Conservation (phyloP, 2,113 vertebrate genomes). For the Ahaetulla prasina region DNA sequence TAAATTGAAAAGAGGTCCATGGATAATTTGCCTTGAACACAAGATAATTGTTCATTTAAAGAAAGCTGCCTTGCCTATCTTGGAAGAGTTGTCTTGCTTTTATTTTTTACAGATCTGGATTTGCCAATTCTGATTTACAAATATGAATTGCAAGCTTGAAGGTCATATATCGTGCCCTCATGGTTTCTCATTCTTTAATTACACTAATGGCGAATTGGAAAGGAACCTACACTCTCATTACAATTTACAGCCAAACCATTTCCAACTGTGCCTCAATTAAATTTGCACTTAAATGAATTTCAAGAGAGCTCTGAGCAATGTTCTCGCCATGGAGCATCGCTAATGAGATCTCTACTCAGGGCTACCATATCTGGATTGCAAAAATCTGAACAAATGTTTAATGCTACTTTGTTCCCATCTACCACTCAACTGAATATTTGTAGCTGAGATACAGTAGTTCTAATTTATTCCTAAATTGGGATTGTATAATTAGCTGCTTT, state of each 20-base stretch:
- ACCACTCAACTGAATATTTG: neutral
- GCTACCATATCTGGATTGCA: neutral
- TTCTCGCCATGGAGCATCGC: neutral
- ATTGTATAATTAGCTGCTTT: neutral
- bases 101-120: neutral
- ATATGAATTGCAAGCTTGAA: conserved; percentile 4
- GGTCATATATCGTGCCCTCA: neutral
- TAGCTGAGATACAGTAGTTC: neutral
- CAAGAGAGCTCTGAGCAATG: neutral
- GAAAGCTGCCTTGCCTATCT: neutral
- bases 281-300: conserved; percentile 15
- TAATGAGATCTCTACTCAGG: neutral
- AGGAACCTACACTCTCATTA: neutral
- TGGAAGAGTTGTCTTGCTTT: neutral
- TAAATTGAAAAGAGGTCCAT: neutral
- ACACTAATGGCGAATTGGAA: conserved; percentile 19
- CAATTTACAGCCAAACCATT: neutral
- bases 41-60: neutral
- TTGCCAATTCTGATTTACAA: neutral
- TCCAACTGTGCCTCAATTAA: neutral
- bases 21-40: neutral
- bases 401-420: neutral
- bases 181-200: conserved; percentile 19
- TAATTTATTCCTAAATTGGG: neutral
- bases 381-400: neutral